These are phyloP conservation scores for Catharus minimus DNA, from an alignment of 2,113 vertebrate genomes.

Conservation along the genomic window DNA sequence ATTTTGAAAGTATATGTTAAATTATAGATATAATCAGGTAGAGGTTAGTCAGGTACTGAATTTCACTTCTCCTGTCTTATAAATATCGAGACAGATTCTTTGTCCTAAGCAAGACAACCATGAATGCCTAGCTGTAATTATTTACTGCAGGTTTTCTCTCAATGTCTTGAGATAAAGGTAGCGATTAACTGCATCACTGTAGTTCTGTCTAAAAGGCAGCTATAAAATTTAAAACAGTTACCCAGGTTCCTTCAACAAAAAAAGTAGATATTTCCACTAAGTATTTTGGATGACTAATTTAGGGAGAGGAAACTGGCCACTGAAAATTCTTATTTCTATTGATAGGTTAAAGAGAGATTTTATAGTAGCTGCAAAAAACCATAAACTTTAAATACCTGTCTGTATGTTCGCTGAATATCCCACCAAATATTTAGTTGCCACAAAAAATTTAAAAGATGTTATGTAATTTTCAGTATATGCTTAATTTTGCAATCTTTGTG, in stretches of 20 bases:
- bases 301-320: background rate
- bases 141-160: background rate
- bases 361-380: background rate
- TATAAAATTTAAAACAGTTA: background rate
- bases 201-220: background rate
- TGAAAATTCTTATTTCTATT: background rate
- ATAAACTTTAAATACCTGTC: background rate
- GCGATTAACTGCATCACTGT: background rate
- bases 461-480: background rate
- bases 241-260: background rate
- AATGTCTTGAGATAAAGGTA: background rate
- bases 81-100: background rate
- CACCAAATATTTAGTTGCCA: background rate
- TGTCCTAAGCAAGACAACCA: background rate
- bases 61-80: background rate
- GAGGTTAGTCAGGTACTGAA: background rate
- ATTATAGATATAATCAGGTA: background rate
- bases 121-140: background rate
- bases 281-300: background rate
- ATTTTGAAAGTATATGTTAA: background rate
- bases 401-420: background rate
- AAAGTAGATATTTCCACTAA: background rate
- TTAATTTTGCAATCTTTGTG: background rate
- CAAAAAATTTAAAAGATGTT: background rate
- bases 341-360: background rate